A percentile compares a stretch with the other conserved stretches of the same genome.
Evolutionary conservation across 2,113 vertebrate species (phyloP).

Genomic region (Thunnus maccoyii): DNA sequence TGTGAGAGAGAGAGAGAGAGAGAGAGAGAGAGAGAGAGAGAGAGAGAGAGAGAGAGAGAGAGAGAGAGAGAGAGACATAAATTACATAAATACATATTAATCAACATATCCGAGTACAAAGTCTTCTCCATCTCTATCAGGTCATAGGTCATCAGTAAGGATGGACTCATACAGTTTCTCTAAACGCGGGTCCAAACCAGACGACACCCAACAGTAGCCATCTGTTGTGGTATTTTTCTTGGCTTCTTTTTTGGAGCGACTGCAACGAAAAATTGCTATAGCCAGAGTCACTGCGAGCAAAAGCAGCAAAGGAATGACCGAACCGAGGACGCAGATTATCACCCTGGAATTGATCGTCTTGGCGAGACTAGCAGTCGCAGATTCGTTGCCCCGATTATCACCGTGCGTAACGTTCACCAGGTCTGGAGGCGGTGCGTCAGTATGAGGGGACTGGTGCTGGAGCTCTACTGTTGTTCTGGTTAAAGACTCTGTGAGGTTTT

Average conservation of each 20-base stretch:
- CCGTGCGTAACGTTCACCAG: slow-evolving; percentile 10
- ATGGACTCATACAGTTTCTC: slow-evolving; percentile 78
- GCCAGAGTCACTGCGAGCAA: slow-evolving; percentile 69
- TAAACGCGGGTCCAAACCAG: slow-evolving; percentile 75
- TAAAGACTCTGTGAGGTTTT: slow-evolving; percentile 18
- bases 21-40: neutral
- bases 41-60: neutral
- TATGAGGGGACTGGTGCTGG: slow-evolving; percentile 55
- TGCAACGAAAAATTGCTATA: slow-evolving; percentile 72
- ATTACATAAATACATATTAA: slow-evolving; percentile 57
- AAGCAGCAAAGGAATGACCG: slow-evolving; percentile 73
- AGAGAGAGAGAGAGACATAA: slow-evolving; percentile 13
- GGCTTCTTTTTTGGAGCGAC: slow-evolving; percentile 68
- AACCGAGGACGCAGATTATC: slow-evolving; percentile 76
- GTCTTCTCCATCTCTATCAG: neutral
- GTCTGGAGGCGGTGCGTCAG: neutral
- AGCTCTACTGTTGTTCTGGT: slow-evolving; percentile 36
- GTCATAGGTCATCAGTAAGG: slow-evolving; percentile 74
- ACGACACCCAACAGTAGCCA: slow-evolving; percentile 86
- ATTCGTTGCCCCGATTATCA: slow-evolving; percentile 27
- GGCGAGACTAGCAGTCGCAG: neutral
- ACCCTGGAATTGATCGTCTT: slow-evolving; percentile 42
- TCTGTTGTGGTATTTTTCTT: slow-evolving; percentile 78
- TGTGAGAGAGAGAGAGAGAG: neutral
- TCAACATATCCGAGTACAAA: neutral